A percentile compares a stretch with the other conserved stretches of the same genome.
phyloP scores from a whole-genome alignment of 2,888 invertebrate species.

The Hylaea fasciaria region DNA sequence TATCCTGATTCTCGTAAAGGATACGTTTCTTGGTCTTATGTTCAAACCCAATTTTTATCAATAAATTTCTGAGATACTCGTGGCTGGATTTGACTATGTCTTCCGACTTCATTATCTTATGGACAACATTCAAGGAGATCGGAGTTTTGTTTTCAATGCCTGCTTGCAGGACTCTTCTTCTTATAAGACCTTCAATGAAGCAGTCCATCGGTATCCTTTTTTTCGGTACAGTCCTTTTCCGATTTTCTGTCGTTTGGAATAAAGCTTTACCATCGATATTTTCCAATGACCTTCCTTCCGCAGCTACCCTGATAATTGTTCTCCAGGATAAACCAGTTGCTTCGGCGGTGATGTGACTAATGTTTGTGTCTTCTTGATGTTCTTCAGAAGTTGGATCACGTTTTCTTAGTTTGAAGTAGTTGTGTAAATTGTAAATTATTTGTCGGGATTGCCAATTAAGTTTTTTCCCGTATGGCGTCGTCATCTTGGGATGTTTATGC shows the following conservation, averaged over 20 bases:
- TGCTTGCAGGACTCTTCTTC: slow-evolving; percentile 17
- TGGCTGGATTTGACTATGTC: slow-evolving; percentile 4
- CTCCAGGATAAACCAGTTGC: slow-evolving; percentile 1
- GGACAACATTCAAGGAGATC: background rate
- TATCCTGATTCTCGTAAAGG: slow-evolving; percentile 1
- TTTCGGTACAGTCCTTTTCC: slow-evolving; percentile 1
- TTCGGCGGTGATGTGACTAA: slow-evolving; percentile 10
- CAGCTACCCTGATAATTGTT: slow-evolving; percentile 8
- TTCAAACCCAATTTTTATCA: slow-evolving; percentile 5
- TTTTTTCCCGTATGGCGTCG: slow-evolving; percentile 3
- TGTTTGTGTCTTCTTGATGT: slow-evolving; percentile 13
- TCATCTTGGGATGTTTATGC: slow-evolving; percentile 5
- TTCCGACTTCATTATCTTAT: slow-evolving; percentile 4
- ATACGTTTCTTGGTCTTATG: slow-evolving; percentile 4
- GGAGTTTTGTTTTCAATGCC: background rate
- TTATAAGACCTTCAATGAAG: slow-evolving; percentile 17
- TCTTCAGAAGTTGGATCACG: slow-evolving; percentile 11
- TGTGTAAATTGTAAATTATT: slow-evolving; percentile 17
- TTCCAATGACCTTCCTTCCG: slow-evolving; percentile 10
- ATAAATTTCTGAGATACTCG: slow-evolving; percentile 9
- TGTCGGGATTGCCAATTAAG: slow-evolving; percentile 19
- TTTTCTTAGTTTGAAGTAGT: slow-evolving; percentile 13
- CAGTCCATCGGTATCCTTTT: slow-evolving; percentile 20
- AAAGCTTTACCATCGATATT: slow-evolving; percentile 10
- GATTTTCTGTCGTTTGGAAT: slow-evolving; percentile 7